Evolutionary conservation across 1,140 invertebrate species (phyloP).

Genomic region (Diabrotica undecimpunctata): DNA sequence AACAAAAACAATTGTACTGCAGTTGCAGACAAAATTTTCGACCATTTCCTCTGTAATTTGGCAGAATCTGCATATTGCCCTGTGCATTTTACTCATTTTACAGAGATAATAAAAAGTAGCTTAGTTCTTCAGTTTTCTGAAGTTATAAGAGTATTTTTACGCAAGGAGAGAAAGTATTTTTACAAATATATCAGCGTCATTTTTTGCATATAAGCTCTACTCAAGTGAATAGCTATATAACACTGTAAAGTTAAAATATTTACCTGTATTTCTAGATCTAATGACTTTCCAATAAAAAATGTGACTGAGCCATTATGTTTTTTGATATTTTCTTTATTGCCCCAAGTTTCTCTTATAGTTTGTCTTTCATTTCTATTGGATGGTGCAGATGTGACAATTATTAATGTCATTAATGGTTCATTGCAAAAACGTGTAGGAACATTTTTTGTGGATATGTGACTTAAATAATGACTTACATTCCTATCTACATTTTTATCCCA

Average conservation of each 20-base stretch:
- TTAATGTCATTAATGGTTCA: not conserved
- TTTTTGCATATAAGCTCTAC: no score
- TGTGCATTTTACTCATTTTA: no score
- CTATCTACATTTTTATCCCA: not conserved
- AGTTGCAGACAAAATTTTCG: no score
- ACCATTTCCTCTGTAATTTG: no score
- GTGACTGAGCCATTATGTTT: conserved; percentile 47
- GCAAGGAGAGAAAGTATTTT: no score
- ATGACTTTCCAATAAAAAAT: conserved; percentile 57
- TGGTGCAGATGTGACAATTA: conserved; percentile 51
- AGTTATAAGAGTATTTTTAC: no score
- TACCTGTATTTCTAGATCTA: conserved; percentile 56
- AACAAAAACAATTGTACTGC: no score
- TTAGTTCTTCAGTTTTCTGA: no score
- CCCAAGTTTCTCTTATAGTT: conserved; percentile 81
- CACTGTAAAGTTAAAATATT: conserved; percentile 9
- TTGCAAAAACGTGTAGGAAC: not conserved
- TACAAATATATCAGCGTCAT: no score
- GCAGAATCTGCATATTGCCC: no score
- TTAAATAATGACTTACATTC: not conserved
- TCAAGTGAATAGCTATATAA: no score
- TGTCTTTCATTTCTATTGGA: conserved; percentile 60
- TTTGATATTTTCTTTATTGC: conserved; percentile 58
- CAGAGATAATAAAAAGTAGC: no score
- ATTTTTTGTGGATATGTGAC: not conserved